Percentiles rank a stretch among this genome's conserved stretches.
These are phyloP conservation scores for Eurytoma californica DNA, from an alignment of 2,888 invertebrate species.

Conservation along the genomic window DNA sequence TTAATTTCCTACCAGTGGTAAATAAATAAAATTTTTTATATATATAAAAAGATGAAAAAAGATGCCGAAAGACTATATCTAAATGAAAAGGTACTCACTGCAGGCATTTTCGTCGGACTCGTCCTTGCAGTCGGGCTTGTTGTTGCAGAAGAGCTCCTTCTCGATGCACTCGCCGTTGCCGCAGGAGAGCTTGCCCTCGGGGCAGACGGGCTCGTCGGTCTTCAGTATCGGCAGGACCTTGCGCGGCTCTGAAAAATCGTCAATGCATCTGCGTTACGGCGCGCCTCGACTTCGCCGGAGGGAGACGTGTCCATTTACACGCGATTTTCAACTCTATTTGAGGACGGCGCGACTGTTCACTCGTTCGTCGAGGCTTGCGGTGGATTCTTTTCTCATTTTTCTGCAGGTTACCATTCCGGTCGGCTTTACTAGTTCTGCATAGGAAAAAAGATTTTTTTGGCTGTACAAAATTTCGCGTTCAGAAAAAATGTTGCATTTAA, in stretches of 20 bases:
- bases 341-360: slow-evolving; percentile 1
- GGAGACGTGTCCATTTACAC: too few relatives aligned
- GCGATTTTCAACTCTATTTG: not conserved
- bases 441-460: too few relatives aligned
- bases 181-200: slow-evolving; percentile 92
- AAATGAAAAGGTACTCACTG: slow-evolving; percentile 81
- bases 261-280: not conserved
- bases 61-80: too few relatives aligned
- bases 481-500: too few relatives aligned
- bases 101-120: slow-evolving; percentile 97
- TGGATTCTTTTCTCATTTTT: too few relatives aligned
- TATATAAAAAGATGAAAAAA: too few relatives aligned
- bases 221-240: slow-evolving; percentile 92
- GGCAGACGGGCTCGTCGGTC: slow-evolving; percentile 94
- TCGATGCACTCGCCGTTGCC: slow-evolving; percentile 95
- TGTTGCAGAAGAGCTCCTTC: slow-evolving; percentile 94
- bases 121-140: slow-evolving; percentile 93
- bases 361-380: too few relatives aligned
- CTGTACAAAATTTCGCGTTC: too few relatives aligned
- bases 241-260: slow-evolving; percentile 85
- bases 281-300: not conserved
- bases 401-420: too few relatives aligned
- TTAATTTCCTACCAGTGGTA: too few relatives aligned
- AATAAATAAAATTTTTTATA: too few relatives aligned
- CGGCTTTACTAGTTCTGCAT: too few relatives aligned